phyloP scores from a whole-genome alignment of 1,140 invertebrate species.

The Saccostrea cuccullata region DNA sequence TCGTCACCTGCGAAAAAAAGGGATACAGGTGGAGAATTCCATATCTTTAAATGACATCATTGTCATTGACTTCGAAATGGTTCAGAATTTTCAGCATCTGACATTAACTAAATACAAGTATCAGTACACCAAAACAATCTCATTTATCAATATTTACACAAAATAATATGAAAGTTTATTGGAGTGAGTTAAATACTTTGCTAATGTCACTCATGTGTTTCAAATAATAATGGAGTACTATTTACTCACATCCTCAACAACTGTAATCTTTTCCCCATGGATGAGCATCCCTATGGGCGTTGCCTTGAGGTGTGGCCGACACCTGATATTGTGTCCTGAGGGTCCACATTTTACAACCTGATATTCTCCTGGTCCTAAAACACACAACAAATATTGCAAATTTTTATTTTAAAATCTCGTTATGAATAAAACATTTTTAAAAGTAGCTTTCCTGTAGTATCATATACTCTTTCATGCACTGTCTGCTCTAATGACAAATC shows the following conservation, averaged over 20 bases:
- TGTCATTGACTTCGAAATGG: neutral
- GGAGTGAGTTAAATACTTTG: no score
- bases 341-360: constrained; percentile 89
- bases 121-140: neutral
- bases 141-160: neutral
- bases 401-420: neutral
- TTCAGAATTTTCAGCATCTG: neutral
- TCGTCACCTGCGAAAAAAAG: constrained; percentile 85
- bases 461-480: neutral
- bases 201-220: neutral
- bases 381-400: neutral
- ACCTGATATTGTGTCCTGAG: constrained; percentile 89
- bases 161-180: no score
- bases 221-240: neutral
- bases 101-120: neutral
- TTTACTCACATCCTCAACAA: constrained; percentile 84
- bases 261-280: constrained; percentile 85
- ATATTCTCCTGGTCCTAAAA: constrained; percentile 80
- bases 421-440: neutral
- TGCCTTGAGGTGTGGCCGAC: constrained; percentile 86
- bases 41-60: neutral
- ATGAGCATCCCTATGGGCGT: constrained; percentile 87
- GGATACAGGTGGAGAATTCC: neutral
- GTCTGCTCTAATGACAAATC: neutral
- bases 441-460: no score